Evolutionary conservation across 2,888 invertebrate genomes (phyloP).

Genomic region (Steinernema hermaphroditum): DNA sequence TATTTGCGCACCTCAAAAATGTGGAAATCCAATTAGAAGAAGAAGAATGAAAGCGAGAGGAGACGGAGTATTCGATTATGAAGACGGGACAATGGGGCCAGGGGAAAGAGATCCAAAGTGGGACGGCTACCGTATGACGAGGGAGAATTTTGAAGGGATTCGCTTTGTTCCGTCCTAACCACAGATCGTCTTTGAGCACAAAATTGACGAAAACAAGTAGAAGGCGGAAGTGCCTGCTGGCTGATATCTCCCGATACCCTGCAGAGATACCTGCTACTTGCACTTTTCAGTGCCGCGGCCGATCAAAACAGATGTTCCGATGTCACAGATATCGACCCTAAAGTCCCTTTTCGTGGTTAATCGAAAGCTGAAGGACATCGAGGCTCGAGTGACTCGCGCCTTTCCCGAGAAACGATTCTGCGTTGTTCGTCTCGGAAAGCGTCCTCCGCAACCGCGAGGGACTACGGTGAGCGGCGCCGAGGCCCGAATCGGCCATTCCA

Average conservation of each 20-base stretch:
- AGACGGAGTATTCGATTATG: conserved; percentile 1
- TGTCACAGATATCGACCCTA: background rate
- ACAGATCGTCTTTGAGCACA: no score
- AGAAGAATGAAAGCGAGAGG: background rate
- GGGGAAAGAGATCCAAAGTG: no score
- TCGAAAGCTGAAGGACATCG: conserved; percentile 11
- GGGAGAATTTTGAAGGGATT: no score
- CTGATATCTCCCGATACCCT: no score
- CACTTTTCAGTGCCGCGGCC: no score
- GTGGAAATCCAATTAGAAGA: conserved; percentile 26
- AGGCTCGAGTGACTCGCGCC: background rate
- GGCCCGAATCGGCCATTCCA: conserved; percentile 6
- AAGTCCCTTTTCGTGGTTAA: background rate
- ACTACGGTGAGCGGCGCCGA: background rate
- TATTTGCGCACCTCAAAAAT: conserved; percentile 26
- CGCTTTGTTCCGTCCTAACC: no score
- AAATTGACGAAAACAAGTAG: no score
- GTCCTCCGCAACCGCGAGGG: background rate
- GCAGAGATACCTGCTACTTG: no score
- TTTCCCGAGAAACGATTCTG: background rate
- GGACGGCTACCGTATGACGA: background rate
- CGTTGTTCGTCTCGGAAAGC: background rate
- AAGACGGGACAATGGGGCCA: background rate
- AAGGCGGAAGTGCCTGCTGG: no score
- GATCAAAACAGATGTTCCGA: no score